Conservation (phyloP, 2,113 vertebrate genomes). For the Choloepus hoffmanni region DNA sequence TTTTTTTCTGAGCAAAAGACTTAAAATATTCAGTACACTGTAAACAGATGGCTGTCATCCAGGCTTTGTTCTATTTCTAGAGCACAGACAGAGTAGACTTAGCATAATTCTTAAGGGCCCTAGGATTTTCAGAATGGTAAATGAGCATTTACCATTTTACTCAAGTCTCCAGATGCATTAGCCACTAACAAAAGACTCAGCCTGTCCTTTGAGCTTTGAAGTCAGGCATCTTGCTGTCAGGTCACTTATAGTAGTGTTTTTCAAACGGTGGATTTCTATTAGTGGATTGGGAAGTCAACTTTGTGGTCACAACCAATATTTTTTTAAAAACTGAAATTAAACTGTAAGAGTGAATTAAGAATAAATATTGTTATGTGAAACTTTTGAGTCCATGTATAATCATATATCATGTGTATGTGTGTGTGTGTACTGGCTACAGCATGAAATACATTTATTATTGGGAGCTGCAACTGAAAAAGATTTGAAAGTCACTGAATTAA, state of each 20-base stretch:
- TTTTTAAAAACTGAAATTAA: not conserved
- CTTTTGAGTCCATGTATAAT: not conserved
- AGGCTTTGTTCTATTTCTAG: too few relatives aligned
- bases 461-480: conserved; percentile 22
- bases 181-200: too few relatives aligned
- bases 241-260: conserved; percentile 31
- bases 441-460: conserved; percentile 45
- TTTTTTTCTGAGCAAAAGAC: too few relatives aligned
- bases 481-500: conserved; percentile 59
- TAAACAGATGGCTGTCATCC: too few relatives aligned
- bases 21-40: too few relatives aligned
- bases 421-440: not conserved
- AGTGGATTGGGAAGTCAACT: not conserved
- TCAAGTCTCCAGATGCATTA: too few relatives aligned
- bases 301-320: not conserved
- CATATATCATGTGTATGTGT: not conserved
- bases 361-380: not conserved
- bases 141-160: too few relatives aligned
- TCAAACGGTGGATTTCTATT: not conserved
- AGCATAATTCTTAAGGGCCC: too few relatives aligned
- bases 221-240: not conserved
- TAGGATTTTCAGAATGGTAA: too few relatives aligned
- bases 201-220: too few relatives aligned
- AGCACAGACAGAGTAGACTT: too few relatives aligned
- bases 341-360: not conserved